Evolutionary conservation across 1,140 invertebrate genomes (phyloP), one percentile per base, ranked within the genome.

Genomic region (Drosophila bocki): DNA sequence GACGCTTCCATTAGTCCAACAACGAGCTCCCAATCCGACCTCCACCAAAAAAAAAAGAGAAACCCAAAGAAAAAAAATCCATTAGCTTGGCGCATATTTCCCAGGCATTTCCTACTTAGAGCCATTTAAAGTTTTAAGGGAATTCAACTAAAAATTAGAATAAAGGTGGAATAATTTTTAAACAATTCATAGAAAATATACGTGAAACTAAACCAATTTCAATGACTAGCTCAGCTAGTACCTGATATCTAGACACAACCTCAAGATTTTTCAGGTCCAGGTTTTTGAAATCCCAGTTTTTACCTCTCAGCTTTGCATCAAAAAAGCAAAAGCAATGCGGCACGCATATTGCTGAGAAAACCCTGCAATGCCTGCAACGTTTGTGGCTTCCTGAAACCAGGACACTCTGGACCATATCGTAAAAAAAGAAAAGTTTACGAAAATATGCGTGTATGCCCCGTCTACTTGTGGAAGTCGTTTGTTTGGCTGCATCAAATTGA

Each of bases 71-170:
- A 59, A 83, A 51, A 56, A 50, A 87, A 86, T 87, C 83, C 83
- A 87, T 87, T 87, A 87, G 84, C 84, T 48, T 60, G 80, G 63
- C 77, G 80, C 76, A 88, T 80, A 87, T 86, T 86, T 83, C 60
- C 60, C 67, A 47, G 59, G 59, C 75, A 76, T 74, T 74, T 64
- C 80, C 77, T 77, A 77, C 83, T 87, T 80, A 74, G 53, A 80
- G 71, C 71, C 75, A 77, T 72, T 83, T 87, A 83, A 87, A 87
- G 76, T 77, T 82, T 68, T 53, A 64, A 63, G 13, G 12, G 3
- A 15, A 26, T 32, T 32, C 8, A 32, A 32, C 9, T 9, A 33
- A 8, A 33, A 33, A 9, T 33, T 9, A 9, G 2, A 33, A 33
- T 33, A 1, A 33, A 33, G 32, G 9, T 33, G 1, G 8, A 3